A percentile compares a stretch with the other conserved stretches of the same genome.
phyloP scores from a whole-genome alignment of 1,140 invertebrate species.

The Saccostrea cuccullata region DNA sequence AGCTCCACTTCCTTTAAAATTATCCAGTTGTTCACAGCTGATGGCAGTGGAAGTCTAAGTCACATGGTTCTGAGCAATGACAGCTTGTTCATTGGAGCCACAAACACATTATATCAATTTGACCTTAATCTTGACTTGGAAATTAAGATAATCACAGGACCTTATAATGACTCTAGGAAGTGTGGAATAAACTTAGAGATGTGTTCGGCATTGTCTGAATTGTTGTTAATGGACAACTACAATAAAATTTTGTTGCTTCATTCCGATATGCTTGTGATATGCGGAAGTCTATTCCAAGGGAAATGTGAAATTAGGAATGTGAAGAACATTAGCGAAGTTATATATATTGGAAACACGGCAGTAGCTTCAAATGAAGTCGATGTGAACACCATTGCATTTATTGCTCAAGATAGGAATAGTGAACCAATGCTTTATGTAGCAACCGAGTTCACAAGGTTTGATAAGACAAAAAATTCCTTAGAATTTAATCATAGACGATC shows the following conservation, averaged over 20 bases:
- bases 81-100: slow-evolving; percentile 94
- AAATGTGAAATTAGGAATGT: slow-evolving; percentile 92
- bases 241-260: slow-evolving; percentile 95
- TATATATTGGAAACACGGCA: slow-evolving; percentile 88
- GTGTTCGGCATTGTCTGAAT: slow-evolving; percentile 82
- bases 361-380: slow-evolving; percentile 96
- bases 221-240: slow-evolving; percentile 92
- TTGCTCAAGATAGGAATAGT: slow-evolving; percentile 85
- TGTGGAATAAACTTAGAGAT: slow-evolving; percentile 55
- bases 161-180: slow-evolving; percentile 64
- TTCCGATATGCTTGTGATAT: slow-evolving; percentile 92
- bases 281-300: slow-evolving; percentile 93
- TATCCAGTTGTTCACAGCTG: neutral
- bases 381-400: slow-evolving; percentile 96
- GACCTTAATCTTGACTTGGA: slow-evolving; percentile 87
- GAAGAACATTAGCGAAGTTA: slow-evolving; percentile 89
- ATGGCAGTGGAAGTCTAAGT: slow-evolving; percentile 76
- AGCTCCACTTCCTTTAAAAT: neutral
- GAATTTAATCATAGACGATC: neutral
- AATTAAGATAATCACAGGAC: slow-evolving; percentile 86
- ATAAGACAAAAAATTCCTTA: neutral
- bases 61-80: slow-evolving; percentile 95
- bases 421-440: slow-evolving; percentile 51
- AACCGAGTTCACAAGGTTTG: slow-evolving; percentile 57
- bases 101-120: slow-evolving; percentile 95